These are phyloP conservation scores for Python bivittatus DNA, from an alignment of 2,113 vertebrate genomes.

Conservation along the genomic window DNA sequence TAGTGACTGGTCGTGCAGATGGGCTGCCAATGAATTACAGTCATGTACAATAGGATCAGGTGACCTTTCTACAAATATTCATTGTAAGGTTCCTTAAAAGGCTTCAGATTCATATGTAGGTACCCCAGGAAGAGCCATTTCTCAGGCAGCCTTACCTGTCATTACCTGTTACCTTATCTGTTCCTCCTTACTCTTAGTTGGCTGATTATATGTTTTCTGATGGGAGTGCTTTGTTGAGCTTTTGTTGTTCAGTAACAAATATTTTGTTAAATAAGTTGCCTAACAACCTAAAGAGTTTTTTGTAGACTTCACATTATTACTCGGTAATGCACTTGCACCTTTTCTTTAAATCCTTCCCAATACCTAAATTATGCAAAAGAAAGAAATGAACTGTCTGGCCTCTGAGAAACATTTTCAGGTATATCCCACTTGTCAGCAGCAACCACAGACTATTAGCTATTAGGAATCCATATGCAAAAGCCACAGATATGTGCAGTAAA, in stretches of 20 bases:
- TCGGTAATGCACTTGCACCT: slow-evolving; percentile 1
- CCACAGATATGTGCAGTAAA: neutral
- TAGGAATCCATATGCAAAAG: neutral
- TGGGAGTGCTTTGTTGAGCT: neutral
- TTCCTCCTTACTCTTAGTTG: neutral
- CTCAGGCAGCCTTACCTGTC: neutral
- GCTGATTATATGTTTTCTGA: neutral
- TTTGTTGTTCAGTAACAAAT: neutral
- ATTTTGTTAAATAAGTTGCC: slow-evolving; percentile 4
- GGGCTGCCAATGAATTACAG: neutral
- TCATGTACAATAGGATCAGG: too few species aligned
- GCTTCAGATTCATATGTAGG: neutral
- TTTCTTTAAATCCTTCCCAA: neutral
- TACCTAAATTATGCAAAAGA: neutral
- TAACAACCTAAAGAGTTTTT: neutral
- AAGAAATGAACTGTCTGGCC: slow-evolving; percentile 17
- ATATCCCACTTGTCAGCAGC: neutral
- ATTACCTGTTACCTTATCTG: neutral
- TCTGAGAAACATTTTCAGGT: slow-evolving; percentile 14
- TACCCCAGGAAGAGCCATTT: neutral
- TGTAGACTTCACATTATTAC: neutral
- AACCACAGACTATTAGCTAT: neutral
- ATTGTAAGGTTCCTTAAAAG: neutral
- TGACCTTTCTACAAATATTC: too few species aligned
- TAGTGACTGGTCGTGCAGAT: neutral